A percentile compares a stretch with the other conserved stretches of the same genome.
These are phyloP conservation scores for Dasysyrphus tricinctus DNA, from an alignment of 2,888 invertebrate genomes.

Conservation along the genomic window DNA sequence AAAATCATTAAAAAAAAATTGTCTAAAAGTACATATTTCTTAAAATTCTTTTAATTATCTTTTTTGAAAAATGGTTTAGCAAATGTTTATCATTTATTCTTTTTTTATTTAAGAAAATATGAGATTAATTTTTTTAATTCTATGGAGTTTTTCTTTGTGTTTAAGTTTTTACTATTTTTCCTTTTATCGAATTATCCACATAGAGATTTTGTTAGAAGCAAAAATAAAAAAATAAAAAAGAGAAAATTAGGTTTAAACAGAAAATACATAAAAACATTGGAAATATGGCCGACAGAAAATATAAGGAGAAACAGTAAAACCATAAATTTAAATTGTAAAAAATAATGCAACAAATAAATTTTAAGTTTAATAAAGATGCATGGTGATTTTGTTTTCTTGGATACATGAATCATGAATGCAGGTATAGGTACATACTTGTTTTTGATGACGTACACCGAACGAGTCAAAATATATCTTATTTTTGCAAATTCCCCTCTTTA, in stretches of 20 bases:
- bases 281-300: constrained; percentile 30
- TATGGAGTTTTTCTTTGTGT: background rate
- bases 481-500: too few species aligned
- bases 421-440: too few species aligned
- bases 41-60: too few species aligned
- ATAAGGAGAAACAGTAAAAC: constrained; percentile 27
- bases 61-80: background rate
- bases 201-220: constrained; percentile 9
- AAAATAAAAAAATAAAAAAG: background rate
- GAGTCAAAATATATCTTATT: too few species aligned
- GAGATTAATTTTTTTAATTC: background rate
- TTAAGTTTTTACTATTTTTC: constrained; percentile 4
- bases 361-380: constrained; percentile 59
- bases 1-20: background rate
- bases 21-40: background rate
- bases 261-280: background rate
- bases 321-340: constrained; percentile 61
- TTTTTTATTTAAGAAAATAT: background rate
- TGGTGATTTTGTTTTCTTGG: background rate
- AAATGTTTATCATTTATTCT: background rate
- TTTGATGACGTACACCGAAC: too few species aligned
- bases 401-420: too few species aligned
- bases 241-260: constrained; percentile 15
- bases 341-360: constrained; percentile 72
- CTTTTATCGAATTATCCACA: background rate